These are phyloP conservation scores for Lycia hirtaria DNA, from an alignment of 2,888 invertebrate genomes.

Conservation along the genomic window DNA sequence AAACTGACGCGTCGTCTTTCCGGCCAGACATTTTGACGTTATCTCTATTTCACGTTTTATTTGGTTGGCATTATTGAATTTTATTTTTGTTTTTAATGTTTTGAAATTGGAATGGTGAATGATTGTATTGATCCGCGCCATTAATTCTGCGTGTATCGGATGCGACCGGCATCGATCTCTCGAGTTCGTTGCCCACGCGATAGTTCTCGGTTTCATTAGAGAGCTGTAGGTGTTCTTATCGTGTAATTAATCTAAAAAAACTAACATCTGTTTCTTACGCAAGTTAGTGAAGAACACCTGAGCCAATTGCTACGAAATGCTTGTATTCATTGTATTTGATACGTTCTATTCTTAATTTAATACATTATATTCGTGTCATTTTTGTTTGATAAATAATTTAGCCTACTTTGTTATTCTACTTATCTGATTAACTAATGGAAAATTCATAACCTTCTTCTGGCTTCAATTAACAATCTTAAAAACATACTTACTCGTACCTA, in stretches of 20 bases:
- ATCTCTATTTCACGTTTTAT: slow-evolving; percentile 50
- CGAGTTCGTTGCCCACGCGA: slow-evolving; percentile 51
- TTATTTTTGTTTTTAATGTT: slow-evolving; percentile 43
- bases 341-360: not conserved
- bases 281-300: slow-evolving; percentile 29
- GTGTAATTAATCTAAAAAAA: slow-evolving; percentile 47
- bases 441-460: not conserved
- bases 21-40: slow-evolving; percentile 52
- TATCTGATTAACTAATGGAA: not conserved
- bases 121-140: slow-evolving; percentile 51
- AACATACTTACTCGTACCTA: too few relatives aligned
- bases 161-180: slow-evolving; percentile 56
- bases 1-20: slow-evolving; percentile 68
- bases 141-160: slow-evolving; percentile 59
- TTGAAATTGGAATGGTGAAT: slow-evolving; percentile 43
- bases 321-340: slow-evolving; percentile 3
- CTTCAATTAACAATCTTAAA: too few relatives aligned
- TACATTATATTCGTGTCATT: not conserved
- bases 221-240: slow-evolving; percentile 49
- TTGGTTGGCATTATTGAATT: slow-evolving; percentile 55
- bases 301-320: slow-evolving; percentile 25
- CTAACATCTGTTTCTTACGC: slow-evolving; percentile 33
- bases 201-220: slow-evolving; percentile 49
- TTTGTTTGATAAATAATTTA: slow-evolving; percentile 2
- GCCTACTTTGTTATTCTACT: not conserved